Percentiles rank a stretch among this genome's conserved stretches.
Conservation (phyloP, 2,888 invertebrate species). For the Aphodius sticticus region DNA sequence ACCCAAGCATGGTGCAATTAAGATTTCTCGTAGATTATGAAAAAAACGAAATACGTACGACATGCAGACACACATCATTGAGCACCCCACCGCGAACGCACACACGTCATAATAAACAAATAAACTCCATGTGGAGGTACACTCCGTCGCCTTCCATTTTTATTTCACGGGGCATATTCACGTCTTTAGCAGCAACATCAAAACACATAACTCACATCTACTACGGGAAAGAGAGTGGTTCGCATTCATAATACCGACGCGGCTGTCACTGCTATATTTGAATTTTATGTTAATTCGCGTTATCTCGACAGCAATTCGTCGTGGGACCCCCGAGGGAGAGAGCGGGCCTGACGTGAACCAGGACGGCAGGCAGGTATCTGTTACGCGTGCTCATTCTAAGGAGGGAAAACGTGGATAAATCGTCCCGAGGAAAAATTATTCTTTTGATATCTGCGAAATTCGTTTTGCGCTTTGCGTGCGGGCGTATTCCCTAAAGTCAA, state of each 20-base stretch:
- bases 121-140: too few relatives aligned
- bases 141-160: too few relatives aligned
- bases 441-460: neutral
- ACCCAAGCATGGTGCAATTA: neutral
- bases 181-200: neutral
- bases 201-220: neutral
- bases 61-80: too few relatives aligned
- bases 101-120: too few relatives aligned
- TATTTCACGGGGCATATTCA: neutral
- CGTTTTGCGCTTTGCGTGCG: neutral
- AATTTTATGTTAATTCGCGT: constrained; percentile 24
- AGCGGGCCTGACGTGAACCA: constrained; percentile 4
- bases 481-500: neutral
- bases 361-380: neutral
- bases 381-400: neutral
- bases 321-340: neutral
- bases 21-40: neutral
- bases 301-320: constrained; percentile 21
- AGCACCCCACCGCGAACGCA: too few relatives aligned
- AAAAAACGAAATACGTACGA: neutral
- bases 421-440: neutral
- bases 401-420: neutral
- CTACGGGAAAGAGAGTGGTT: neutral
- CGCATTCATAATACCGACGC: neutral
- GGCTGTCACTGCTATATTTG: constrained; percentile 14